These are phyloP conservation scores for Microctenopoma stevenorrisi DNA, from an alignment of 2,797 vertebrate genomes.

Conservation along the genomic window DNA sequence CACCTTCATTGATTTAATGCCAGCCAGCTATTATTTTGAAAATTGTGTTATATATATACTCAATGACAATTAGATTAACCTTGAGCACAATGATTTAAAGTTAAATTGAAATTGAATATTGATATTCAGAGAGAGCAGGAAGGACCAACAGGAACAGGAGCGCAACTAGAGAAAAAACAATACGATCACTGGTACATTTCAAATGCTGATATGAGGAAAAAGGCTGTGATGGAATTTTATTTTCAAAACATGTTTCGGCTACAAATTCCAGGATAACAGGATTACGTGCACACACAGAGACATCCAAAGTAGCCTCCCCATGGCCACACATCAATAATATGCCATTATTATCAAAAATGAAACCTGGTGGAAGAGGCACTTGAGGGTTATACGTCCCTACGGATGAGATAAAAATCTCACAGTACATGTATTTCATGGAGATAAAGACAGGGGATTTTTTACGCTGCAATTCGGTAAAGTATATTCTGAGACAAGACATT, in stretches of 20 bases:
- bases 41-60: slow-evolving; percentile 33
- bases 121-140: slow-evolving; percentile 22
- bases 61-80: slow-evolving; percentile 12
- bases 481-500: slow-evolving; percentile 4
- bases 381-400: neutral
- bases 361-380: slow-evolving; percentile 22
- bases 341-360: slow-evolving; percentile 26
- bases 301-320: slow-evolving; percentile 17
- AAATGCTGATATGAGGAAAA: slow-evolving; percentile 18
- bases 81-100: slow-evolving; percentile 2
- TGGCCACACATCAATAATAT: slow-evolving; percentile 29
- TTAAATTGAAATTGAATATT: slow-evolving; percentile 5
- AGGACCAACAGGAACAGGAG: slow-evolving; percentile 17
- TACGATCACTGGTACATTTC: slow-evolving; percentile 10
- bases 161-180: slow-evolving; percentile 11
- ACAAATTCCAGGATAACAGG: slow-evolving; percentile 40
- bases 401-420: slow-evolving; percentile 23
- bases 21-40: slow-evolving; percentile 12
- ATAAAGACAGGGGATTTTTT: slow-evolving; percentile 23
- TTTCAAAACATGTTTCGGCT: slow-evolving; percentile 32
- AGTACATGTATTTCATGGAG: slow-evolving; percentile 22
- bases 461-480: slow-evolving; percentile 4
- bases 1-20: slow-evolving; percentile 24
- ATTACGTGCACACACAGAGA: slow-evolving; percentile 26
- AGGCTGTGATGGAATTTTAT: slow-evolving; percentile 8